Percentiles rank a stretch among this genome's conserved stretches.
Conservation (phyloP, 2,113 vertebrate genomes). For the Gallinago media region DNA sequence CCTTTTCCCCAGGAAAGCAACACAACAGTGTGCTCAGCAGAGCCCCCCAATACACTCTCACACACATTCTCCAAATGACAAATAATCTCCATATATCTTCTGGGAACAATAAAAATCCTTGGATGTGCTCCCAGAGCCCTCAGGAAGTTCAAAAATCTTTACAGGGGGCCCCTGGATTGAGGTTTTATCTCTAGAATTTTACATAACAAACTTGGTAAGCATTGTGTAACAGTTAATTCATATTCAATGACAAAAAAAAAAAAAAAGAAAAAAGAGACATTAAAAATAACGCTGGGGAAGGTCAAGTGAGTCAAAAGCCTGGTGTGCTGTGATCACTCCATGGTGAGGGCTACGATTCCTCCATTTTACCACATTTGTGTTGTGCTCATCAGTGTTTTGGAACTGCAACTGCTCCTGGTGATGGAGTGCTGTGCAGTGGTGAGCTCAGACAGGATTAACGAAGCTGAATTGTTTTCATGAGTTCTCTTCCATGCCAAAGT, state of each 20-base stretch:
- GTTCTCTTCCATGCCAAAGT: not conserved
- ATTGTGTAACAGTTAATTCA: constrained; percentile 69
- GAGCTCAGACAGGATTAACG: not conserved
- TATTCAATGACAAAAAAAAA: constrained; percentile 31
- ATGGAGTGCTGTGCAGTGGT: not conserved
- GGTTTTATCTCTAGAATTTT: constrained; percentile 62
- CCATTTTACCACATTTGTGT: not conserved
- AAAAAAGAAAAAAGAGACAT: not conserved
- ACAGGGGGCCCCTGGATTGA: constrained; percentile 21
- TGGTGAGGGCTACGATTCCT: not conserved
- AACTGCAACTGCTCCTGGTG: not conserved
- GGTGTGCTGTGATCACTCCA: not conserved
- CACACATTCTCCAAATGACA: constrained; percentile 25
- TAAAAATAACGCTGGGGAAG: constrained; percentile 44
- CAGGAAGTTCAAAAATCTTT: constrained; percentile 52
- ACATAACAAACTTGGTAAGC: constrained; percentile 44
- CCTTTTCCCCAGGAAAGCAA: constrained; percentile 39
- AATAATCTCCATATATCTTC: constrained; percentile 31
- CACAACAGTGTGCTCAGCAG: not conserved
- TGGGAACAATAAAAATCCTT: constrained; percentile 53
- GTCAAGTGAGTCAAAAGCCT: constrained; percentile 48
- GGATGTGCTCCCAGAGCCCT: constrained; percentile 48
- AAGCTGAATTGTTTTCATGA: not conserved
- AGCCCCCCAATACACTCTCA: not conserved
- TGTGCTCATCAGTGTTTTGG: not conserved